Conservation (phyloP, 2,888 invertebrate species). For the Lutraria lutraria region DNA sequence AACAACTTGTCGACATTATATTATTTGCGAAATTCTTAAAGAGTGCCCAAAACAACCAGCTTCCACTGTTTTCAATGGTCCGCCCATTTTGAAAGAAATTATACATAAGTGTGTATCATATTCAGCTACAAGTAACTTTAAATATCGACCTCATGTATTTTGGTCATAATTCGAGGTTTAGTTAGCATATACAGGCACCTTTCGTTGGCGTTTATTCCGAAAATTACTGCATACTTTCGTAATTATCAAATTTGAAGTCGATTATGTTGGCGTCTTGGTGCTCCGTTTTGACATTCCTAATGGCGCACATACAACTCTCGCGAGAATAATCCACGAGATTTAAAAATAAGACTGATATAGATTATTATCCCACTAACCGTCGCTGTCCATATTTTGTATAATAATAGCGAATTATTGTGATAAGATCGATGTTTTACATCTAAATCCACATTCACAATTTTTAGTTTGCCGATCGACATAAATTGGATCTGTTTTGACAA, state of each 20-base stretch:
- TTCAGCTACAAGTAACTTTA: no score
- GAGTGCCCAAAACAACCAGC: no score
- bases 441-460: conserved; percentile 30
- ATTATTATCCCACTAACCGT: conserved; percentile 25
- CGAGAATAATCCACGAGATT: conserved; percentile 10
- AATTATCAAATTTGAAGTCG: conserved; percentile 46
- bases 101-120: no score
- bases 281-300: conserved; percentile 36
- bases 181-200: not conserved
- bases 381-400: conserved; percentile 25
- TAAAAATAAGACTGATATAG: conserved; percentile 42
- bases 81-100: no score
- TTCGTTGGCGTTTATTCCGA: not conserved
- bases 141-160: not conserved
- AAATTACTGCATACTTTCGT: conserved; percentile 39
- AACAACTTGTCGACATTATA: no score
- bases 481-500: conserved; percentile 26
- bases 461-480: conserved; percentile 23
- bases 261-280: conserved; percentile 22
- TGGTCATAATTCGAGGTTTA: not conserved
- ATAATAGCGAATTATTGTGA: conserved; percentile 37
- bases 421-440: conserved; percentile 34
- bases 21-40: no score
- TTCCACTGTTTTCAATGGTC: no score
- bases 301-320: conserved; percentile 24